These are phyloP conservation scores for Hycleus cichorii DNA, from an alignment of 1,140 invertebrate genomes.

Conservation along the genomic window DNA sequence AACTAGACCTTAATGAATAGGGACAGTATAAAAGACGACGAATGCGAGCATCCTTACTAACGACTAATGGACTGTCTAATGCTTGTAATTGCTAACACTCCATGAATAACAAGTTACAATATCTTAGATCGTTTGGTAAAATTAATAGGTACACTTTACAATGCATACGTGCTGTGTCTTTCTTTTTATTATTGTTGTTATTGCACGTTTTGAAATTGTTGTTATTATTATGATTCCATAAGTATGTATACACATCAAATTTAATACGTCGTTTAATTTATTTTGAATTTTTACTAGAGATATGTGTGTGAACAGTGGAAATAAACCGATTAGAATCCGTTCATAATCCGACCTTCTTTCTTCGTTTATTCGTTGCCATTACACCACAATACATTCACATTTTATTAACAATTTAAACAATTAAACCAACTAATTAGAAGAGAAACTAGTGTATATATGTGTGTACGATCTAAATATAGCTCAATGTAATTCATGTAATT, in stretches of 20 bases:
- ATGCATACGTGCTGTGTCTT: not conserved
- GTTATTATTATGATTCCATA: no score
- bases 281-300: no score
- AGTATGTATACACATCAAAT: no score
- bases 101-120: constrained; percentile 17
- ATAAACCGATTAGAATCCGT: no score
- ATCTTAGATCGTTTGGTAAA: constrained; percentile 9
- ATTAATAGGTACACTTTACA: constrained; percentile 13
- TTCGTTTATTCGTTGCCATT: no score
- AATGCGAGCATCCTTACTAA: constrained; percentile 6
- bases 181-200: not conserved
- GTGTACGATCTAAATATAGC: constrained; percentile 5
- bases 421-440: constrained; percentile 8
- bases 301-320: no score
- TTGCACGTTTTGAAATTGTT: not conserved
- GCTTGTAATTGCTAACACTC: constrained; percentile 16
- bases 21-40: constrained; percentile 4
- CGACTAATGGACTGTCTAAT: constrained; percentile 18
- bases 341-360: no score
- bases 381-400: no score
- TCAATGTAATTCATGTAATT: constrained; percentile 10
- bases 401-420: constrained; percentile 8
- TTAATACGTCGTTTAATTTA: no score
- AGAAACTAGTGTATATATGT: constrained; percentile 3
- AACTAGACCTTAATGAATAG: constrained; percentile 6